These are phyloP conservation scores for Silurus glanis DNA, from an alignment of 2,113 vertebrate genomes.

Conservation along the genomic window DNA sequence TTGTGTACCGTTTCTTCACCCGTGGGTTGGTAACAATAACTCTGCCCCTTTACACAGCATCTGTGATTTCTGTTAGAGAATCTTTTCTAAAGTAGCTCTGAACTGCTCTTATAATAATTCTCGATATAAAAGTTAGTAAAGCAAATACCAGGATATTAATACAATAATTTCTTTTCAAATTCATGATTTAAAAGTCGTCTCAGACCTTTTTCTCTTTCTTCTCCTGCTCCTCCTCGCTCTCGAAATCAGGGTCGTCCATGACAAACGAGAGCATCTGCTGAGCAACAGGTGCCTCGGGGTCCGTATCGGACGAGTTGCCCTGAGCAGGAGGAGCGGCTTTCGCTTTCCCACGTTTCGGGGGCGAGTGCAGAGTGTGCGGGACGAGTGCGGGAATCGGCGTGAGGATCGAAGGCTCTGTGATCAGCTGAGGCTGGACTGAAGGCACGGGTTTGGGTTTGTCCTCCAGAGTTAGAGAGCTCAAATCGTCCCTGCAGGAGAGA, in stretches of 20 bases:
- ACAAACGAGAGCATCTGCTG: conserved; percentile 94
- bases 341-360: conserved; percentile 44
- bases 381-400: conserved; percentile 55
- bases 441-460: conserved; percentile 60
- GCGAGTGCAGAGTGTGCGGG: not conserved
- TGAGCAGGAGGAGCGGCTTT: conserved; percentile 54
- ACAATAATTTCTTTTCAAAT: not conserved
- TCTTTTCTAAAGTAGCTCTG: not conserved
- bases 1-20: too few species aligned
- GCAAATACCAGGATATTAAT: not conserved
- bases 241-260: conserved; percentile 97
- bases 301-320: conserved; percentile 82
- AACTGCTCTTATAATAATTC: not conserved
- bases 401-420: conserved; percentile 50
- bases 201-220: conserved; percentile 70
- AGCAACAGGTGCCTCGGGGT: conserved; percentile 83
- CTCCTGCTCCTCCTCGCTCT: conserved; percentile 83
- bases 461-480: conserved; percentile 67
- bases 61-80: too few species aligned
- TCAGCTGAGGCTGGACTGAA: conserved; percentile 18
- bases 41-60: too few species aligned
- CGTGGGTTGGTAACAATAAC: too few species aligned
- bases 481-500: conserved; percentile 56
- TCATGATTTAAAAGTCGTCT: not conserved
- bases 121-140: not conserved